phyloP scores from a whole-genome alignment of 2,797 vertebrate species.

The Chromobotia macracanthus region DNA sequence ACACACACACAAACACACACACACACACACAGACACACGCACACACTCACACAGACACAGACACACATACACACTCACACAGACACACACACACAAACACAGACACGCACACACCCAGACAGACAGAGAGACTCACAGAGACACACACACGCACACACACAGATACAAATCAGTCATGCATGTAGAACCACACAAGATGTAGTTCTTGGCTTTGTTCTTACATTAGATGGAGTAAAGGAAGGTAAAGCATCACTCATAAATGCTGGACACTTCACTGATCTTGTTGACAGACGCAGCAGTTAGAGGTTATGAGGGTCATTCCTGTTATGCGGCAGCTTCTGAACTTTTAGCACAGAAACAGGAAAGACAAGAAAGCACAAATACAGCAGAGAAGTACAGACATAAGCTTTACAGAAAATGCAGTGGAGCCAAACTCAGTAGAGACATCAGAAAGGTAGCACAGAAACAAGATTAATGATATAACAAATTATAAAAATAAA shows the following conservation, averaged over 20 bases:
- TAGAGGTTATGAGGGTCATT: neutral
- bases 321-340: neutral
- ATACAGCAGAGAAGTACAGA: too few relatives aligned
- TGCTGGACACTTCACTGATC: neutral
- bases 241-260: conserved; percentile 13
- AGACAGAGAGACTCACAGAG: too few relatives aligned
- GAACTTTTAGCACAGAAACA: neutral
- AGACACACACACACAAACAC: neutral
- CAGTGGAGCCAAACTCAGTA: too few relatives aligned
- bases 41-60: too few relatives aligned
- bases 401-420: too few relatives aligned
- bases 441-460: too few relatives aligned
- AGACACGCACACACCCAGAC: neutral
- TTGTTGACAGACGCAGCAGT: neutral
- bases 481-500: too few relatives aligned
- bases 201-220: conserved; percentile 12
- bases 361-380: too few relatives aligned
- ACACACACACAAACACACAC: too few relatives aligned
- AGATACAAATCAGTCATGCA: neutral
- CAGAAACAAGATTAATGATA: too few relatives aligned
- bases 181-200: conserved; percentile 28
- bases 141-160: neutral
- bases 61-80: neutral
- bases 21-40: too few relatives aligned
- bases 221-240: conserved; percentile 5